These are phyloP conservation scores for Smutsia temminckii DNA, from an alignment of 2,797 vertebrate species.

Conservation along the genomic window DNA sequence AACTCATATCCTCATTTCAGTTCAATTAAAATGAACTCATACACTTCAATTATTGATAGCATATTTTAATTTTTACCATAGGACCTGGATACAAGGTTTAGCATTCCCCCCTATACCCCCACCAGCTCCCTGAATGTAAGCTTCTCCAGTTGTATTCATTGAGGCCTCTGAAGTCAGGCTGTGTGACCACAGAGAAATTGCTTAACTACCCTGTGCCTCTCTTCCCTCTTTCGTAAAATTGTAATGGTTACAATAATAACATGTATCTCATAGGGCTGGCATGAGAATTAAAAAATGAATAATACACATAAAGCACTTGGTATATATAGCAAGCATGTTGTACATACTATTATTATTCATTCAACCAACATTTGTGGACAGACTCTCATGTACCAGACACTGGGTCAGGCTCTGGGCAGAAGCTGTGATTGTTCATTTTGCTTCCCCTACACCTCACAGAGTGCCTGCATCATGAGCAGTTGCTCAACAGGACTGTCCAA, in stretches of 20 bases:
- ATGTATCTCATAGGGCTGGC: neutral
- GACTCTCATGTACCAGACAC: neutral
- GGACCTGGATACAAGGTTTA: neutral
- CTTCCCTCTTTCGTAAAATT: neutral
- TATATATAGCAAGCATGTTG: neutral
- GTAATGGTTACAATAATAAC: neutral
- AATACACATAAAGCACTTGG: neutral
- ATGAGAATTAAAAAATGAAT: constrained; percentile 25
- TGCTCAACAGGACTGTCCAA: neutral
- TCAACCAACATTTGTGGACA: neutral
- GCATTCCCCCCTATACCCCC: neutral
- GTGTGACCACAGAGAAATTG: neutral
- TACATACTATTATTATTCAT: neutral
- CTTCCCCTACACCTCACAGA: neutral
- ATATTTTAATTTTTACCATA: neutral
- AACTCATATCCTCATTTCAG: neutral
- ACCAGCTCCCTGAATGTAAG: neutral
- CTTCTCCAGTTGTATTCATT: neutral
- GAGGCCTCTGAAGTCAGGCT: neutral
- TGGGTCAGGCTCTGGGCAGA: neutral
- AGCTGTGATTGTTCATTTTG: neutral
- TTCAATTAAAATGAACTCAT: neutral
- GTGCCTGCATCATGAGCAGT: neutral
- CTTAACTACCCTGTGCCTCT: neutral
- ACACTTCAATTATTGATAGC: neutral